Percentiles rank a stretch among this genome's conserved stretches.
Evolutionary conservation across 1,140 invertebrate species (phyloP).

Genomic region (Popillia japonica): DNA sequence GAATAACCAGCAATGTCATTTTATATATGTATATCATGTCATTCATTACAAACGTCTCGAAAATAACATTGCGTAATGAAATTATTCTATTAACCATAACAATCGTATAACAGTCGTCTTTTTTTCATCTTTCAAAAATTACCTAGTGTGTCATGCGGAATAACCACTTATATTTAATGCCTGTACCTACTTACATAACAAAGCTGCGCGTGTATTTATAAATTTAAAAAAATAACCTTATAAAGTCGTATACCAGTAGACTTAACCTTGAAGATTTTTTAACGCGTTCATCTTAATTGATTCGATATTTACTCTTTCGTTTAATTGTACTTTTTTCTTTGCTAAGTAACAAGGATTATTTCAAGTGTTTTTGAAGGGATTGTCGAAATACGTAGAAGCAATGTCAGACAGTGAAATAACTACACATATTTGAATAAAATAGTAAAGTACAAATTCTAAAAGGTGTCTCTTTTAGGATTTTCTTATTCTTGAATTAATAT

Average conservation of each 20-base stretch:
- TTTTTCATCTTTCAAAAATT: slow-evolving; percentile 9
- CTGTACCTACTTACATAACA: neutral
- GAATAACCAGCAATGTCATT: slow-evolving; percentile 14
- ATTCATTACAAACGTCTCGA: neutral
- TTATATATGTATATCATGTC: too few relatives aligned
- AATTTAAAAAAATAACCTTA: neutral
- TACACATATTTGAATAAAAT: too few relatives aligned
- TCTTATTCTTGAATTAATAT: too few relatives aligned
- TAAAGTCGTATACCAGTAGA: neutral
- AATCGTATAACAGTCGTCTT: slow-evolving; percentile 16
- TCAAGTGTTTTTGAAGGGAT: too few relatives aligned
- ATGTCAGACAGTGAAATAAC: too few relatives aligned
- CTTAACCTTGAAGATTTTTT: neutral
- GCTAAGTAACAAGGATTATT: too few relatives aligned
- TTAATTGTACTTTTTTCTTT: too few relatives aligned
- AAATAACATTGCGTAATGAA: slow-evolving; percentile 35
- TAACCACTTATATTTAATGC: neutral
- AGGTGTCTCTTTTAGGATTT: too few relatives aligned
- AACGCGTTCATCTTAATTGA: slow-evolving; percentile 7
- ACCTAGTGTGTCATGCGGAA: neutral
- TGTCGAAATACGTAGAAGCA: too few relatives aligned
- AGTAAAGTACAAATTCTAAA: too few relatives aligned
- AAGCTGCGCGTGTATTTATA: neutral
- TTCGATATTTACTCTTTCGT: neutral
- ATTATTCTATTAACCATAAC: slow-evolving; percentile 21